phyloP scores from a whole-genome alignment of 2,113 vertebrate species.

The Ellobius talpinus region DNA sequence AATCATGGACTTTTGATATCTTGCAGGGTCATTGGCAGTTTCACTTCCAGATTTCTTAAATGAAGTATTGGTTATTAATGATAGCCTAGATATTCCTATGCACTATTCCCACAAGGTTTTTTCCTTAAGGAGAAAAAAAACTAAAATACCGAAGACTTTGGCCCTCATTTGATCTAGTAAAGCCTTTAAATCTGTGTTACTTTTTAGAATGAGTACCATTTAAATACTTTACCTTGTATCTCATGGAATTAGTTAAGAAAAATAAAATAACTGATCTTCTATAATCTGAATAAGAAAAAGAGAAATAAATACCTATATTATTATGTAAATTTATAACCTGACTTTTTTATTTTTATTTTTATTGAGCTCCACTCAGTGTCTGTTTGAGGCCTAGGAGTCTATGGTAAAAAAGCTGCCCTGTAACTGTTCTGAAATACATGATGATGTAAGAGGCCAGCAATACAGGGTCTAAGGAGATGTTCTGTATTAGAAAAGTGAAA shows the following conservation, averaged over 20 bases:
- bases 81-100: background rate
- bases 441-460: background rate
- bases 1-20: background rate
- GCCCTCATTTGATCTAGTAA: background rate
- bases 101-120: background rate
- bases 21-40: background rate
- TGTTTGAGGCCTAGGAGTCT: background rate
- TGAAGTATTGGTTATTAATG: background rate
- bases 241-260: background rate
- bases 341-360: background rate
- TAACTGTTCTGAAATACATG: background rate
- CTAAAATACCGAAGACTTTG: background rate
- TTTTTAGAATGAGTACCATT: background rate
- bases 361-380: background rate
- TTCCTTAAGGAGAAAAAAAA: background rate
- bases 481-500: background rate
- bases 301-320: background rate
- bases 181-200: background rate
- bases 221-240: background rate
- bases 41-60: conserved; percentile 31
- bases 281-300: background rate
- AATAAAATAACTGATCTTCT: background rate
- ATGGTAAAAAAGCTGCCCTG: rapidly evolving
- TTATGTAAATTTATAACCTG: background rate
- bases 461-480: background rate